Evolutionary conservation across 2,888 invertebrate species (phyloP).

Genomic region (Andrena flavipes): DNA sequence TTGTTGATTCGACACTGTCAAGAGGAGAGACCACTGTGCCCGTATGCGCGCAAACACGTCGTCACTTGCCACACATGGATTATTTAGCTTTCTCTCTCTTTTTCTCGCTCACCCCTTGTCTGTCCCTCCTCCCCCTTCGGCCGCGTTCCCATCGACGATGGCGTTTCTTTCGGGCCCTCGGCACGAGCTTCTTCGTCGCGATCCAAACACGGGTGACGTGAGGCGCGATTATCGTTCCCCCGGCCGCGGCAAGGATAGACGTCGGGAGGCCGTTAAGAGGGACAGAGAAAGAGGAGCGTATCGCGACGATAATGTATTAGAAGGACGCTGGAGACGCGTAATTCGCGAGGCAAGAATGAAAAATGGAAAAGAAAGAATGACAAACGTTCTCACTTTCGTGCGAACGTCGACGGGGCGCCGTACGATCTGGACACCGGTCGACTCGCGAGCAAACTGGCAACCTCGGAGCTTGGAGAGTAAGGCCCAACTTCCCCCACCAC

Average conservation of each 20-base stretch:
- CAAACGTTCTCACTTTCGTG: slow-evolving; percentile 45
- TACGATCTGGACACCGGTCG: slow-evolving; percentile 61
- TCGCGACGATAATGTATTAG: slow-evolving; percentile 1
- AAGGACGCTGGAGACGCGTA: not conserved
- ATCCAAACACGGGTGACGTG: slow-evolving; percentile 32
- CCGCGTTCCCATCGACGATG: slow-evolving; percentile 35
- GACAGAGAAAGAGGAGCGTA: not conserved
- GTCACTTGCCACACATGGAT: slow-evolving; percentile 38
- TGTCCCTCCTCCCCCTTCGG: slow-evolving; percentile 21
- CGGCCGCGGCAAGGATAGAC: not conserved
- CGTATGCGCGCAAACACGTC: slow-evolving; percentile 49
- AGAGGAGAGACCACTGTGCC: slow-evolving; percentile 52
- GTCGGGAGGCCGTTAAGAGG: not conserved
- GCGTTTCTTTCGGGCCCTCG: slow-evolving; percentile 48
- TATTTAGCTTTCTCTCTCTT: slow-evolving; percentile 41
- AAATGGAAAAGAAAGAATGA: slow-evolving; percentile 10
- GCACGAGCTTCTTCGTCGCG: slow-evolving; percentile 40
- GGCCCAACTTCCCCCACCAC: slow-evolving; percentile 72
- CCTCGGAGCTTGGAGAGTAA: slow-evolving; percentile 68
- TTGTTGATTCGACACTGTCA: slow-evolving; percentile 76
- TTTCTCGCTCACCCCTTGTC: slow-evolving; percentile 4
- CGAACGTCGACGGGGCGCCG: slow-evolving; percentile 64
- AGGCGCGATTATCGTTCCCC: slow-evolving; percentile 49
- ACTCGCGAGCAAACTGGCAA: slow-evolving; percentile 74
- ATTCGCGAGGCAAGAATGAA: slow-evolving; percentile 15